phyloP scores from a whole-genome alignment of 1,140 invertebrate genomes.

The Drosophila guanche region DNA sequence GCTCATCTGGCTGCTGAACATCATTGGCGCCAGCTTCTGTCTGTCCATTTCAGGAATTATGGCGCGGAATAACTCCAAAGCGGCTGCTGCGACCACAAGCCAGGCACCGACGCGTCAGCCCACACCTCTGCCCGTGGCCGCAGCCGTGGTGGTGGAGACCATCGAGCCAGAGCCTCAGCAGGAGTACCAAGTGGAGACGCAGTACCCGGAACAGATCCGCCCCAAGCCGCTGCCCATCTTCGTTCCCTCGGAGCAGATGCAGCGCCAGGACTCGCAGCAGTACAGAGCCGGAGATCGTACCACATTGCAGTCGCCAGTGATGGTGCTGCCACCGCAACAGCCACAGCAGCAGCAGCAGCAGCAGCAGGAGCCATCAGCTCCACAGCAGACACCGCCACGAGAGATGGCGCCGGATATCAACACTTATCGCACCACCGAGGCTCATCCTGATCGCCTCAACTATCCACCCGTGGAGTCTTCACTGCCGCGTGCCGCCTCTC shows the following conservation, averaged over 20 bases:
- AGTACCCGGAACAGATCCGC: constrained; percentile 60
- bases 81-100: constrained; percentile 1
- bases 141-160: constrained; percentile 24
- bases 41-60: constrained; percentile 63
- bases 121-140: constrained; percentile 39
- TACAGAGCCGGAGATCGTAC: constrained; percentile 55
- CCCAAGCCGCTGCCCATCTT: constrained; percentile 61
- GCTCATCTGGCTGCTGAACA: constrained; percentile 73
- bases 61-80: constrained; percentile 40
- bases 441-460: constrained; percentile 76
- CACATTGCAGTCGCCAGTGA: constrained; percentile 59
- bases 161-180: constrained; percentile 16
- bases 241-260: constrained; percentile 52
- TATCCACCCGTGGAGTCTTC: constrained; percentile 57
- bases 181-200: constrained; percentile 11
- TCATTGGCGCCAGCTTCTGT: constrained; percentile 71
- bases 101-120: constrained; percentile 35
- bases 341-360: constrained; percentile 29
- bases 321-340: constrained; percentile 50
- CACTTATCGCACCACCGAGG: constrained; percentile 71
- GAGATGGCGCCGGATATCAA: constrained; percentile 47
- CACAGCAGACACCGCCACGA: constrained; percentile 1
- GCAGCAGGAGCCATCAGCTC: constrained; percentile 19
- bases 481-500: constrained; percentile 43
- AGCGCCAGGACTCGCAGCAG: constrained; percentile 43